Percentiles rank a stretch among this genome's conserved stretches.
phyloP scores from a whole-genome alignment of 2,888 invertebrate genomes.

The Cosmia trapezina region DNA sequence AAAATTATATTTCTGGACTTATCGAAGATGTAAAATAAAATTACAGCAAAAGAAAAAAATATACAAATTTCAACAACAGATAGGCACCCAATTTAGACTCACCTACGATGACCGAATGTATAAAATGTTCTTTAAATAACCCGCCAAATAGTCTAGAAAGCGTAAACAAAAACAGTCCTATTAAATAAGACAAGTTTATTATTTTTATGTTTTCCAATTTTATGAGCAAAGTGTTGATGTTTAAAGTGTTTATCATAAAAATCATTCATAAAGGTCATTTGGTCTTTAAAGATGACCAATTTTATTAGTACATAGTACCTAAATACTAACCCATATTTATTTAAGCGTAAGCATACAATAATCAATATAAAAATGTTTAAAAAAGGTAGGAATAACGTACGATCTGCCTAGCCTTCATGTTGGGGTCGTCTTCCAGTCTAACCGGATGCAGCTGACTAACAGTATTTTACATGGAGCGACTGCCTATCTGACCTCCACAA shows the following conservation, averaged over 20 bases:
- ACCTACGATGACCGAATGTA: constrained; percentile 38
- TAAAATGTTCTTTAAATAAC: constrained; percentile 15
- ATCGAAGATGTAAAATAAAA: too few species aligned
- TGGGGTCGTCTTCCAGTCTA: too few species aligned
- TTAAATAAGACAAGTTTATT: constrained; percentile 19
- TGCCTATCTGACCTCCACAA: too few species aligned
- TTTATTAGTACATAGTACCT: background rate
- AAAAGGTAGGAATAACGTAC: too few species aligned
- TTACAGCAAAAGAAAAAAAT: too few species aligned
- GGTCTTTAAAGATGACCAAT: too few species aligned
- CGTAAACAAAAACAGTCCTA: constrained; percentile 63
- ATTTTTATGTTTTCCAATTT: constrained; percentile 33
- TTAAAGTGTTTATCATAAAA: constrained; percentile 25
- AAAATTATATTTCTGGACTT: too few species aligned
- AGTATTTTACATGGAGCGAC: too few species aligned
- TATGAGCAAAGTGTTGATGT: constrained; percentile 21
- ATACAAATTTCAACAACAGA: background rate
- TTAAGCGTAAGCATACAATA: background rate
- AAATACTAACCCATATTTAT: background rate
- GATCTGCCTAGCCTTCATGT: too few species aligned
- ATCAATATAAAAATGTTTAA: background rate
- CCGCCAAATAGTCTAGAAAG: constrained; percentile 21
- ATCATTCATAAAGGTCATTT: constrained; percentile 9
- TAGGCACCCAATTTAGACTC: constrained; percentile 24
- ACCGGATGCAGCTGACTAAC: too few species aligned